phyloP scores from a whole-genome alignment of 2,113 vertebrate genomes.

The Corvus hawaiiensis region DNA sequence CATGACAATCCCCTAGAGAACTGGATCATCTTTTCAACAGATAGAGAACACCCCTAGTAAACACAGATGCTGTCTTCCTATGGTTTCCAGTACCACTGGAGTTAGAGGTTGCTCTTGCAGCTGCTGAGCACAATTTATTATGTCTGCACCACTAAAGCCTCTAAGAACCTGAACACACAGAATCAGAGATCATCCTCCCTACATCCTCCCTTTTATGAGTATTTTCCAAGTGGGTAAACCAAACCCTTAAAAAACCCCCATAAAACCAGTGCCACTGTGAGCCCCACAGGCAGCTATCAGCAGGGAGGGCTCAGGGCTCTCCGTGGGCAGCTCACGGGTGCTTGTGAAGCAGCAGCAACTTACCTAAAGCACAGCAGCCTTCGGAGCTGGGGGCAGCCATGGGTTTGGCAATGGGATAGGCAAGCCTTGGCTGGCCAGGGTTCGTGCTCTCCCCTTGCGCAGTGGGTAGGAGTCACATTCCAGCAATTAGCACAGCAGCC shows the following conservation, averaged over 20 bases:
- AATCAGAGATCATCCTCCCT: neutral
- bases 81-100: neutral
- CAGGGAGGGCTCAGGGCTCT: neutral
- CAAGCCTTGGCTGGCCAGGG: neutral
- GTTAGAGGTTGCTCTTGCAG: neutral
- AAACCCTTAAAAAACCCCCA: neutral
- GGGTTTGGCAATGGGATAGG: neutral
- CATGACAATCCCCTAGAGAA: neutral
- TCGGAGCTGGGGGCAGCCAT: neutral
- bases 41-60: neutral
- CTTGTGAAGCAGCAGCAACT: fast-evolving
- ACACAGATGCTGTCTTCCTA: neutral
- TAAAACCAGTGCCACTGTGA: neutral
- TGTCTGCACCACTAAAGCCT: neutral
- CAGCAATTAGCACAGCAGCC: neutral
- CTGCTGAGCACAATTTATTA: neutral
- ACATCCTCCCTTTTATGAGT: neutral
- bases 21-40: neutral
- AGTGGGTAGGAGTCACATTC: neutral
- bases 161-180: neutral
- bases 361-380: neutral
- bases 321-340: fast-evolving
- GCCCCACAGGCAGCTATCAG: neutral
- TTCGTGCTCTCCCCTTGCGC: fast-evolving
- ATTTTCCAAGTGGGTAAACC: neutral